A percentile compares a stretch with the other conserved stretches of the same genome.
phyloP scores from a whole-genome alignment of 2,113 vertebrate species.

The Isichthys henryi region DNA sequence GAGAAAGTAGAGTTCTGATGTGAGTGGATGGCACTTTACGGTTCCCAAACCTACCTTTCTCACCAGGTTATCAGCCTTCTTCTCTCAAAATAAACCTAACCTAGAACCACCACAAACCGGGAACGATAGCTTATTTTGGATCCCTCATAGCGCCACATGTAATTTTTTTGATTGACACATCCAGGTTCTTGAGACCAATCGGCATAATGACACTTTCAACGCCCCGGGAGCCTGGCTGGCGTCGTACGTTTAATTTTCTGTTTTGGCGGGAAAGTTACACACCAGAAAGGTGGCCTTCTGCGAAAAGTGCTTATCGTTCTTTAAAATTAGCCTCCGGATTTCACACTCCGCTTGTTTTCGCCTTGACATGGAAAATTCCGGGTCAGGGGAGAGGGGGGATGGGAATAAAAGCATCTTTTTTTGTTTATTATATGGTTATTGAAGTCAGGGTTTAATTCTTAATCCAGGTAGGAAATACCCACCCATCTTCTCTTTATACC shows the following conservation, averaged over 20 bases:
- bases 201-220: neutral
- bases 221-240: neutral
- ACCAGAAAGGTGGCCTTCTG: neutral
- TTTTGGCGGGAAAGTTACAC: neutral
- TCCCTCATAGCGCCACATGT: neutral
- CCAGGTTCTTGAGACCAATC: neutral
- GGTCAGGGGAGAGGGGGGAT: neutral
- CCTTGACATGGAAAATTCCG: neutral
- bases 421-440: neutral
- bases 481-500: neutral
- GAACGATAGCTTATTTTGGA: neutral
- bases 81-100: neutral
- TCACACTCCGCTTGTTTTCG: neutral
- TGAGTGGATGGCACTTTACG: neutral
- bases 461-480: neutral
- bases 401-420: neutral
- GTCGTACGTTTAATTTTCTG: neutral
- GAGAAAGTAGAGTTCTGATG: neutral
- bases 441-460: neutral
- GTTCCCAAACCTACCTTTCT: neutral
- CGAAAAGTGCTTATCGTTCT: neutral
- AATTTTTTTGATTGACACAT: neutral
- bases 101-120: neutral
- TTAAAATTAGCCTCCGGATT: constrained; percentile 3
- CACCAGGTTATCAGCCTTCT: neutral